Percentiles rank a stretch among this genome's conserved stretches.
These are phyloP conservation scores for Drosophila nikananu DNA, from an alignment of 1,140 invertebrate species.

Conservation along the genomic window DNA sequence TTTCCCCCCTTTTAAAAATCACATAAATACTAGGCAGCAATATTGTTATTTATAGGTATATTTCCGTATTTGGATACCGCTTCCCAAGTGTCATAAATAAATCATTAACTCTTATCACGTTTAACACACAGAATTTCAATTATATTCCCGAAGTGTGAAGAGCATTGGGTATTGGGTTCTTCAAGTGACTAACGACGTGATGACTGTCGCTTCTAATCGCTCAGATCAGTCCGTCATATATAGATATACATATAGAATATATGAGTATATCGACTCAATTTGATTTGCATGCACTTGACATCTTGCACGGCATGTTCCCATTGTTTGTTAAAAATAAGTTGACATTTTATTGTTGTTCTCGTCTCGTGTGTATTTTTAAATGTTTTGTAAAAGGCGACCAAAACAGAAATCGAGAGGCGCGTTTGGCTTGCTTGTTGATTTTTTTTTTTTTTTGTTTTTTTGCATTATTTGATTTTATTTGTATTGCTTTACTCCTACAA, in stretches of 20 bases:
- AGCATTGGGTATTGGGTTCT: slow-evolving; percentile 24
- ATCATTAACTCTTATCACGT: slow-evolving; percentile 35
- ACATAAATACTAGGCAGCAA: slow-evolving; percentile 3
- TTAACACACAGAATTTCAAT: slow-evolving; percentile 21
- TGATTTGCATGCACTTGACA: slow-evolving; percentile 57
- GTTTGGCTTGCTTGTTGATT: slow-evolving; percentile 20
- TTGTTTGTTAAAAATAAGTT: slow-evolving; percentile 57
- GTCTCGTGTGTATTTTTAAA: slow-evolving; percentile 39
- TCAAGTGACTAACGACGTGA: slow-evolving; percentile 25
- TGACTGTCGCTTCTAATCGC: slow-evolving; percentile 25
- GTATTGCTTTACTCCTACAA: slow-evolving; percentile 1
- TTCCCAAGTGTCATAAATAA: slow-evolving; percentile 33
- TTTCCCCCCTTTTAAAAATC: slow-evolving; percentile 1
- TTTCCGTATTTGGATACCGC: slow-evolving; percentile 24
- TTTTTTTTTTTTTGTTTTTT: slow-evolving; percentile 13
- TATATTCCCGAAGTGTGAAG: slow-evolving; percentile 15
- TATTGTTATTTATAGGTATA: neutral
- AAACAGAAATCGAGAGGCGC: slow-evolving; percentile 34
- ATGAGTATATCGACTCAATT: slow-evolving; percentile 12
- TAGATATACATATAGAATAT: neutral
- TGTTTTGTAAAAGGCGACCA: slow-evolving; percentile 37
- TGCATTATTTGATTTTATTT: no score
- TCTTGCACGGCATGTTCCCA: slow-evolving; percentile 43
- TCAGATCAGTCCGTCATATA: slow-evolving; percentile 6
- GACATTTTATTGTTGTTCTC: slow-evolving; percentile 52